A percentile compares a stretch with the other conserved stretches of the same genome.
phyloP scores from a whole-genome alignment of 2,888 invertebrate species.

The Ryuthela nishihirai region DNA sequence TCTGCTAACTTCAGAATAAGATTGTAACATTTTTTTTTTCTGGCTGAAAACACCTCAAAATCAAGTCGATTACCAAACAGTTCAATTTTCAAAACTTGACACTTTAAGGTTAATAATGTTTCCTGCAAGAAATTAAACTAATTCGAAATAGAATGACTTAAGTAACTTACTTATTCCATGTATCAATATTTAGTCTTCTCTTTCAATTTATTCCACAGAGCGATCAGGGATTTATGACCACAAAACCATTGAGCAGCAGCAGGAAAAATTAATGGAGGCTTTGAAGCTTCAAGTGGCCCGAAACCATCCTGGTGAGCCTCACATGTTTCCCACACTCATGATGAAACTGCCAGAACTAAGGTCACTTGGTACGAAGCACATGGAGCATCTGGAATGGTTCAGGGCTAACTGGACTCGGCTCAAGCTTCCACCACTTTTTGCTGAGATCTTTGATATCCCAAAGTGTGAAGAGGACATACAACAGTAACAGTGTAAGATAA shows the following conservation, averaged over 20 bases:
- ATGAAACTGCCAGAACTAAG: slow-evolving; percentile 70
- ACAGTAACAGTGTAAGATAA: slow-evolving; percentile 10
- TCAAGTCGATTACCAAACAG: too few species aligned
- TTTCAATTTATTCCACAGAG: slow-evolving; percentile 56
- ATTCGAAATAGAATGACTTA: too few species aligned
- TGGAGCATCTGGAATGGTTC: slow-evolving; percentile 83
- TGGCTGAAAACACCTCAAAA: too few species aligned
- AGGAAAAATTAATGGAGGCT: slow-evolving; percentile 81
- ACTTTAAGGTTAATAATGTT: too few species aligned
- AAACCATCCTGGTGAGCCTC: slow-evolving; percentile 61
- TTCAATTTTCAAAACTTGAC: too few species aligned
- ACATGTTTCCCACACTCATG: slow-evolving; percentile 58
- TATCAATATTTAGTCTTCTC: neutral
- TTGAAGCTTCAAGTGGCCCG: slow-evolving; percentile 69
- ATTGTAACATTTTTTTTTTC: too few species aligned
- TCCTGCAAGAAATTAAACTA: too few species aligned
- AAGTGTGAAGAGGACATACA: slow-evolving; percentile 13
- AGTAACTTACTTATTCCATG: too few species aligned
- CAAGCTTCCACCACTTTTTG: slow-evolving; percentile 81
- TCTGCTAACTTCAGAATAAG: too few species aligned
- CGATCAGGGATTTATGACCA: slow-evolving; percentile 75
- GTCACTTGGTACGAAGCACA: slow-evolving; percentile 75
- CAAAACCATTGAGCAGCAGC: slow-evolving; percentile 71
- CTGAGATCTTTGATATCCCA: slow-evolving; percentile 96
- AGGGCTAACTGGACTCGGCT: slow-evolving; percentile 70